Percentiles rank a stretch among this genome's conserved stretches.
Evolutionary conservation across 2,113 vertebrate genomes (phyloP).

Genomic region (Aphelocoma coerulescens): DNA sequence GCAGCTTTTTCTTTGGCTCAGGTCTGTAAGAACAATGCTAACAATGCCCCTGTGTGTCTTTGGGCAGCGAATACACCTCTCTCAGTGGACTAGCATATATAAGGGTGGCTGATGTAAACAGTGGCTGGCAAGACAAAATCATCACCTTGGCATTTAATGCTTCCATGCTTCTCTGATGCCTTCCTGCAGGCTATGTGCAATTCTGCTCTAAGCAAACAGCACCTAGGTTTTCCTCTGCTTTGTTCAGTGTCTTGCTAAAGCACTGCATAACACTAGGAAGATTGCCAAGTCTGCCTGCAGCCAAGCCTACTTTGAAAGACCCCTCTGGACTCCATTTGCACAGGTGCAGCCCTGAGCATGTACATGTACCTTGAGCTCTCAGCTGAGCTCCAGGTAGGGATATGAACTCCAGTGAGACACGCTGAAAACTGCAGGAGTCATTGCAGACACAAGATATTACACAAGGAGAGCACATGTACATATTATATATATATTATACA

Average conservation of each 20-base stretch:
- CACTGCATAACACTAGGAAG: not conserved
- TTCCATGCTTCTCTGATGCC: rapidly evolving
- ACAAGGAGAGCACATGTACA: not conserved
- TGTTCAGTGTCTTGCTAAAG: not conserved
- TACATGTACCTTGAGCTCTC: not conserved
- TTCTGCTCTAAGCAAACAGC: not conserved
- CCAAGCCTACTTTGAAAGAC: not conserved
- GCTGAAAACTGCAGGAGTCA: not conserved
- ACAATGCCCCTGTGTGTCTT: not conserved
- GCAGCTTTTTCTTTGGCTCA: not conserved
- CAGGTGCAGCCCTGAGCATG: not conserved
- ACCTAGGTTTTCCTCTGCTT: not conserved
- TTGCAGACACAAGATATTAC: not conserved
- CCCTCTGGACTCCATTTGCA: not conserved
- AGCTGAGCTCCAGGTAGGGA: not conserved
- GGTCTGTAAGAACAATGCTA: not conserved
- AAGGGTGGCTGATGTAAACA: not conserved
- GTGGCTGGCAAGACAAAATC: not conserved
- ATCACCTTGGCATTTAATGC: not conserved
- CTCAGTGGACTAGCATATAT: not conserved
- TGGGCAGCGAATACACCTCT: not conserved
- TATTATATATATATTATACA: not conserved
- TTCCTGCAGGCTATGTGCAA: not conserved
- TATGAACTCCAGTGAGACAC: not conserved
- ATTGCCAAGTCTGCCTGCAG: not conserved